Conservation (phyloP, 2,888 invertebrate genomes). For the Coleophora flavipennella region DNA sequence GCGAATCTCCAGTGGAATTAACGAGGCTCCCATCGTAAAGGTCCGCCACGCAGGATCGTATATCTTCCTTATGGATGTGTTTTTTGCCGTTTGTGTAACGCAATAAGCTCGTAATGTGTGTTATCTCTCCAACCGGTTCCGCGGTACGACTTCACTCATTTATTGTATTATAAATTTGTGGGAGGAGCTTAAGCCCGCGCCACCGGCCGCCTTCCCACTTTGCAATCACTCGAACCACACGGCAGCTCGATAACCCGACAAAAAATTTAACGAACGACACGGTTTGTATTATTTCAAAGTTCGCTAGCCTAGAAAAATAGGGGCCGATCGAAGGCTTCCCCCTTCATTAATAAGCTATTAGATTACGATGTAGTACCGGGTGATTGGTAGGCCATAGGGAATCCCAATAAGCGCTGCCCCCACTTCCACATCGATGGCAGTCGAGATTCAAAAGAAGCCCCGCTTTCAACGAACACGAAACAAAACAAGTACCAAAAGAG, state of each 20-base stretch:
- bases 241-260: slow-evolving; percentile 46
- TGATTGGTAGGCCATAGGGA: slow-evolving; percentile 69
- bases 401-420: slow-evolving; percentile 68
- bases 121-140: slow-evolving; percentile 57
- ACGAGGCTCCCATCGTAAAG: slow-evolving; percentile 52
- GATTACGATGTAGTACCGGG: slow-evolving; percentile 63
- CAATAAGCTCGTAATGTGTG: slow-evolving; percentile 59
- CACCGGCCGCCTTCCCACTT: slow-evolving; percentile 58
- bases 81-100: slow-evolving; percentile 65
- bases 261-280: slow-evolving; percentile 45
- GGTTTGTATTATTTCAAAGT: slow-evolving; percentile 55
- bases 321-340: slow-evolving; percentile 60
- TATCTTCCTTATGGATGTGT: slow-evolving; percentile 46
- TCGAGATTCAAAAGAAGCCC: slow-evolving; percentile 71
- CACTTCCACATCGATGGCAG: slow-evolving; percentile 67
- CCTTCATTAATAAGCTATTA: slow-evolving; percentile 72
- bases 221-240: slow-evolving; percentile 44
- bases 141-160: slow-evolving; percentile 53
- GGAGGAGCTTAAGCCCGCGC: slow-evolving; percentile 55
- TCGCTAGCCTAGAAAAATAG: slow-evolving; percentile 66
- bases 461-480: slow-evolving; percentile 61
- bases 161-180: slow-evolving; percentile 69
- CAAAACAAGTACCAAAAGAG: slow-evolving; percentile 67
- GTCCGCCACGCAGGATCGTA: slow-evolving; percentile 47
- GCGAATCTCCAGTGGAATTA: slow-evolving; percentile 52